Conservation (phyloP, 2,113 vertebrate species). For the Pleuronectes platessa region DNA sequence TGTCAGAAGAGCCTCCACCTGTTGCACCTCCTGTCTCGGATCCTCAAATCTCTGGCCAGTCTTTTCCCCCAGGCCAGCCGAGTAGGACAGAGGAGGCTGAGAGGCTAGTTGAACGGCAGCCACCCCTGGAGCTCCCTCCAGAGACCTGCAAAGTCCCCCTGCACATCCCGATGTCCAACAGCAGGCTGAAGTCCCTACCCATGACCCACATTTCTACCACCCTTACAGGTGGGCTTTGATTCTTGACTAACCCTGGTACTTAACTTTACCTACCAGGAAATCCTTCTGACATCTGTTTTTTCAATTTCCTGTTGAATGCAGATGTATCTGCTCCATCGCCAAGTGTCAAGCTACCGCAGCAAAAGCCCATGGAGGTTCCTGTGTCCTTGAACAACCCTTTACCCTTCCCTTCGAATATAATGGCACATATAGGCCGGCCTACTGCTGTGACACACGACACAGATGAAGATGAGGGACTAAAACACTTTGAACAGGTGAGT, state of each 20-base stretch:
- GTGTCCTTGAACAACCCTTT: conserved; percentile 62
- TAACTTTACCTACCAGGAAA: not conserved
- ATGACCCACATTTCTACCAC: conserved; percentile 66
- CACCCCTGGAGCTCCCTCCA: conserved; percentile 58
- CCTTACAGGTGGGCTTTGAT: conserved; percentile 62
- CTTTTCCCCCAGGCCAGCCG: conserved; percentile 58
- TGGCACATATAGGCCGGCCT: conserved; percentile 70
- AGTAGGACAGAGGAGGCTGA: conserved; percentile 68
- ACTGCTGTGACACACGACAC: conserved; percentile 79
- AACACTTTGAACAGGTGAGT: conserved; percentile 95
- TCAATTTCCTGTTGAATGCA: conserved; percentile 52
- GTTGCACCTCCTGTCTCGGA: conserved; percentile 50
- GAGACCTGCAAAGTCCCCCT: conserved; percentile 72
- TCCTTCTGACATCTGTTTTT: not conserved
- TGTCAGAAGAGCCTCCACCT: conserved; percentile 61
- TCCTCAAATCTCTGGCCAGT: conserved; percentile 46
- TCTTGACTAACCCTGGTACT: not conserved
- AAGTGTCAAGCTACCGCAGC: conserved; percentile 75
- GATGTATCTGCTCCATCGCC: conserved; percentile 84
- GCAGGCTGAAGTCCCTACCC: conserved; percentile 73
- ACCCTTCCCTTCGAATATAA: conserved; percentile 71
- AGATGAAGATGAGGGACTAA: conserved; percentile 97
- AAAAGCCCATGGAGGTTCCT: conserved; percentile 75
- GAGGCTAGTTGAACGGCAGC: conserved; percentile 62
- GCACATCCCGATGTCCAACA: conserved; percentile 67